These are phyloP conservation scores for Limnephilus marmoratus DNA, from an alignment of 2,888 invertebrate species.

Conservation along the genomic window DNA sequence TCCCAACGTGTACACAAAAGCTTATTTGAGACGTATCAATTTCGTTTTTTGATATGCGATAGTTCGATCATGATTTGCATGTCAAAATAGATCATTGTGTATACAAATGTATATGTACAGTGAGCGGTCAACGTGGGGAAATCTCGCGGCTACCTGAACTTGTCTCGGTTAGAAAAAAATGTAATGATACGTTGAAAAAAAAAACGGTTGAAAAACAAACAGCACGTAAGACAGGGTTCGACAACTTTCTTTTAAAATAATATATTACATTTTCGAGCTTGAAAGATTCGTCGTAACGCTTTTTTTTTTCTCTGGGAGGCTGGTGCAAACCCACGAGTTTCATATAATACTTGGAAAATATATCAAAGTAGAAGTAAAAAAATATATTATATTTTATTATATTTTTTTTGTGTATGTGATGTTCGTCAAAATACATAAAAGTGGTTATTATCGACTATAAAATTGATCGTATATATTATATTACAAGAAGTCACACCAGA, in stretches of 20 bases:
- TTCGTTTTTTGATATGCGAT: slow-evolving; percentile 25
- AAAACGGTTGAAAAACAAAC: neutral
- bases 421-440: no score
- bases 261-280: no score
- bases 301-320: no score
- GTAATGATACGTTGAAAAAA: neutral
- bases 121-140: slow-evolving; percentile 9
- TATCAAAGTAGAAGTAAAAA: no score
- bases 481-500: no score
- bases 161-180: neutral
- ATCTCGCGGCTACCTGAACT: neutral
- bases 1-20: neutral
- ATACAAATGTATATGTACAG: neutral
- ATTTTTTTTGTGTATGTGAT: no score
- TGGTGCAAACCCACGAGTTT: no score
- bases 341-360: no score
- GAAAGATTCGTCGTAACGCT: no score
- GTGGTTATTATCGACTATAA: no score
- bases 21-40: slow-evolving; percentile 25
- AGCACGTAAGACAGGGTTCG: neutral
- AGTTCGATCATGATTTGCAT: neutral
- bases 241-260: neutral
- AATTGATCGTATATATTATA: no score
- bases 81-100: slow-evolving; percentile 15
- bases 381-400: no score